A percentile compares a stretch with the other conserved stretches of the same genome.
Conservation (phyloP, 2,113 vertebrate genomes). For the Chloebia gouldiae region DNA sequence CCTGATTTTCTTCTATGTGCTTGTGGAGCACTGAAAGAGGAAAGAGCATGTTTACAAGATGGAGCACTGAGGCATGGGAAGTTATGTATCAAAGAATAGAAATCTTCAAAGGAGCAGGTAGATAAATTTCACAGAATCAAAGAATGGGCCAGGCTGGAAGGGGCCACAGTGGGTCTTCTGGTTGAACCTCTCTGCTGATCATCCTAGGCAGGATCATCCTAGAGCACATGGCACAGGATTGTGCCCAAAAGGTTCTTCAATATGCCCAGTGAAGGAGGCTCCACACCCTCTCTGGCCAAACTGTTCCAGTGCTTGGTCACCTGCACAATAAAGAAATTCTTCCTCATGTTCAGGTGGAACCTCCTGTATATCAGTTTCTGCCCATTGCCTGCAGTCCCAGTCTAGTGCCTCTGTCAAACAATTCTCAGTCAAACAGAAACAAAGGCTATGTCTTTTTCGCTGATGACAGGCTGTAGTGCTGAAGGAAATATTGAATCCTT, state of each 20-base stretch:
- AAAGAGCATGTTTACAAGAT: background rate
- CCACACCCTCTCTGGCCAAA: background rate
- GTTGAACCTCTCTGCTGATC: background rate
- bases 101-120: background rate
- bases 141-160: background rate
- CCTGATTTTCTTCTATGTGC: background rate
- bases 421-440: background rate
- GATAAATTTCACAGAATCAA: background rate
- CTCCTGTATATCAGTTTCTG: background rate
- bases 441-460: background rate
- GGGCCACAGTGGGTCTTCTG: background rate
- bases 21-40: background rate
- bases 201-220: background rate
- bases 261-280: background rate
- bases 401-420: background rate
- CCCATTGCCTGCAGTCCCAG: background rate
- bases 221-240: background rate
- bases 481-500: background rate
- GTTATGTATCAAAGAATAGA: background rate
- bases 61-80: background rate
- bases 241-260: background rate
- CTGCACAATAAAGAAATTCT: background rate
- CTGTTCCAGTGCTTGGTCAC: background rate
- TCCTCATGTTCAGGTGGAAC: background rate
- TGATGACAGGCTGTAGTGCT: background rate